These are phyloP conservation scores for Norana najaformis DNA, from an alignment of 2,888 invertebrate genomes.

Conservation along the genomic window DNA sequence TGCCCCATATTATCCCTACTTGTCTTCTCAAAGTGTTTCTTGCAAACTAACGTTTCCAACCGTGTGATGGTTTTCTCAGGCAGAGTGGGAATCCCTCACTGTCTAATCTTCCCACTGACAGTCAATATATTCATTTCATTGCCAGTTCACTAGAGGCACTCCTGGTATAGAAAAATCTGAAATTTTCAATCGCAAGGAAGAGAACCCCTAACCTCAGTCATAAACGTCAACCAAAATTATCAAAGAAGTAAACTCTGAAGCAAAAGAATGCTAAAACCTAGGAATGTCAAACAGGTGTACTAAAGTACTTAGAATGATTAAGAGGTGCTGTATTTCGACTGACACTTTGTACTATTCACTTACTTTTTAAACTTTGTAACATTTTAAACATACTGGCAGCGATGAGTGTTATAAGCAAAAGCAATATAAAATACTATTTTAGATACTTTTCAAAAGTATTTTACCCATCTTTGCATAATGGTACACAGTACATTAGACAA, in stretches of 20 bases:
- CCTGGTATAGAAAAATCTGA: neutral
- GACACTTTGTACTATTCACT: neutral
- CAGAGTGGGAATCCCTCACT: neutral
- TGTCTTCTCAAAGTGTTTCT: too few species aligned
- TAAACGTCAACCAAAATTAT: neutral
- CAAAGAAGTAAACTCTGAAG: neutral
- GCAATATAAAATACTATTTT: too few species aligned
- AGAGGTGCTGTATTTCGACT: neutral
- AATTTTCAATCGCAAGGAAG: neutral
- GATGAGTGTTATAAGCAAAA: too few species aligned
- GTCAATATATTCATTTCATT: neutral
- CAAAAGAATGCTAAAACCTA: neutral
- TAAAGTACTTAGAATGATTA: neutral
- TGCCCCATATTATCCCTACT: too few species aligned
- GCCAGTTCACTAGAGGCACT: neutral
- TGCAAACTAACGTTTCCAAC: too few species aligned
- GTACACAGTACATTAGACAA: too few species aligned
- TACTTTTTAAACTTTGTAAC: neutral
- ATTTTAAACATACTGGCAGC: neutral
- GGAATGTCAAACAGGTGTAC: neutral
- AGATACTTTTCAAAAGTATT: too few species aligned
- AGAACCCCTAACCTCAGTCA: too few species aligned
- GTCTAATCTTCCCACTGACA: neutral
- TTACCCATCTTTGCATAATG: too few species aligned
- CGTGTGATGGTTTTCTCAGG: too few species aligned